These are phyloP conservation scores for Beaufortia kweichowensis DNA, from an alignment of 2,113 vertebrate species.

Conservation along the genomic window DNA sequence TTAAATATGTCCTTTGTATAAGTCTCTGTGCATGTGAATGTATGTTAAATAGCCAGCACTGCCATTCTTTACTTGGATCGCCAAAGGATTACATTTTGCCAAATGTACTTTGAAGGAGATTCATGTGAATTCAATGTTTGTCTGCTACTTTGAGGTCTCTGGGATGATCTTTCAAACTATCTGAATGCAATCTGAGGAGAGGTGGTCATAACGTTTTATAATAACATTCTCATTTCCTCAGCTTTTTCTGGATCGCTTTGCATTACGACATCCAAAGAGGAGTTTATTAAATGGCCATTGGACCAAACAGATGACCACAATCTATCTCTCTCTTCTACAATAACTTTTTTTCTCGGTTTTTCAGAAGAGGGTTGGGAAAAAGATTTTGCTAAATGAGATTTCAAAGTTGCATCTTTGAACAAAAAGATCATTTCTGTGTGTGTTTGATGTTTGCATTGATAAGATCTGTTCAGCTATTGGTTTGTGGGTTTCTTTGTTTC, in stretches of 20 bases:
- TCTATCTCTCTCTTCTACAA: background rate
- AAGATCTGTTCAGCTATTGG: constrained; percentile 22
- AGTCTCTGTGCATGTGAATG: constrained; percentile 67
- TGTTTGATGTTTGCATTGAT: constrained; percentile 33
- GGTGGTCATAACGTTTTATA: background rate
- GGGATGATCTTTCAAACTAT: background rate
- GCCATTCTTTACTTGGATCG: constrained; percentile 60
- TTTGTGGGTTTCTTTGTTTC: constrained; percentile 27
- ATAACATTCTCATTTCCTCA: background rate
- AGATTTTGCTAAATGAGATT: constrained; percentile 6
- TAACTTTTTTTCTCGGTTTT: background rate
- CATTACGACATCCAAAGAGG: constrained; percentile 4
- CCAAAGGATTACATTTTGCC: constrained; percentile 62
- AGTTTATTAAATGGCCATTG: constrained; percentile 14
- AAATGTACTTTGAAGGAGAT: constrained; percentile 50
- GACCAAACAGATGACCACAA: constrained; percentile 31
- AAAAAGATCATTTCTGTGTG: constrained; percentile 22
- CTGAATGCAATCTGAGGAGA: background rate
- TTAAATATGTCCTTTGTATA: constrained; percentile 66
- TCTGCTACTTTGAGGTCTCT: constrained; percentile 7
- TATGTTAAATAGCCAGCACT: constrained; percentile 64
- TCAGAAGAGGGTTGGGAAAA: constrained; percentile 23
- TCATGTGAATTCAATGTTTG: constrained; percentile 30
- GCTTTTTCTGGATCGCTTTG: constrained; percentile 25
- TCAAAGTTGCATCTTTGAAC: constrained; percentile 7